Conservation (phyloP, 92 coral and sea anemone species). For the Parazoanthus darwini region DNA sequence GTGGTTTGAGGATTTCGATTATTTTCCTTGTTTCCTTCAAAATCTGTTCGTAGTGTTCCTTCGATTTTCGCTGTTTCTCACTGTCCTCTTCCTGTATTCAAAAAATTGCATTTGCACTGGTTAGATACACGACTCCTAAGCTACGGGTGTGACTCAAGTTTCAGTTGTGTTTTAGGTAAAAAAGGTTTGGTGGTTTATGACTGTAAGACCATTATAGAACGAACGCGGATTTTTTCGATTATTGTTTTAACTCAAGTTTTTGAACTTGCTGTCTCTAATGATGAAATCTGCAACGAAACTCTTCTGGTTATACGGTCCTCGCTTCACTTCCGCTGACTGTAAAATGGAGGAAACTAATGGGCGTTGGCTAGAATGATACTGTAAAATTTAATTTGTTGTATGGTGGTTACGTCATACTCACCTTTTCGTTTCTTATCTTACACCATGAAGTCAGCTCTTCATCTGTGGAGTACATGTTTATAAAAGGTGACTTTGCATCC, state of each 20-base stretch:
- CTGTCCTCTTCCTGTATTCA: constrained; percentile 3
- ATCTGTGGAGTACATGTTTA: neutral
- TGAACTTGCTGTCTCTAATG: too few relatives aligned
- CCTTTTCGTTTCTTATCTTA: constrained; percentile 1
- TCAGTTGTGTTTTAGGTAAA: neutral
- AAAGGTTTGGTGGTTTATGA: neutral
- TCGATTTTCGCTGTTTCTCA: constrained; percentile 29
- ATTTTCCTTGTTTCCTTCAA: constrained; percentile 65
- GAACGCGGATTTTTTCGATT: too few relatives aligned
- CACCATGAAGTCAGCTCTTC: neutral
- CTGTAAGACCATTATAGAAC: too few relatives aligned
- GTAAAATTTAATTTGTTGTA: neutral
- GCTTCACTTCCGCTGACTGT: too few relatives aligned
- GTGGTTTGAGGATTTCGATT: constrained; percentile 76
- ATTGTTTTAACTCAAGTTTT: too few relatives aligned
- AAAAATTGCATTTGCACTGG: neutral
- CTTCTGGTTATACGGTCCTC: too few relatives aligned
- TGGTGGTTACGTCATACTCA: neutral
- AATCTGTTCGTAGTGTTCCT: constrained; percentile 57
- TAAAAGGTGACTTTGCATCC: neutral
- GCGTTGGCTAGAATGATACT: neutral
- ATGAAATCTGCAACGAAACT: too few relatives aligned
- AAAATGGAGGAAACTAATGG: too few relatives aligned
- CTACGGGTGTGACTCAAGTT: neutral
- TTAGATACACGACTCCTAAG: too few relatives aligned